Base-by-base conservation (phyloP, 1,140 invertebrate species). In the Lepidotrigona ventralis region DNA sequence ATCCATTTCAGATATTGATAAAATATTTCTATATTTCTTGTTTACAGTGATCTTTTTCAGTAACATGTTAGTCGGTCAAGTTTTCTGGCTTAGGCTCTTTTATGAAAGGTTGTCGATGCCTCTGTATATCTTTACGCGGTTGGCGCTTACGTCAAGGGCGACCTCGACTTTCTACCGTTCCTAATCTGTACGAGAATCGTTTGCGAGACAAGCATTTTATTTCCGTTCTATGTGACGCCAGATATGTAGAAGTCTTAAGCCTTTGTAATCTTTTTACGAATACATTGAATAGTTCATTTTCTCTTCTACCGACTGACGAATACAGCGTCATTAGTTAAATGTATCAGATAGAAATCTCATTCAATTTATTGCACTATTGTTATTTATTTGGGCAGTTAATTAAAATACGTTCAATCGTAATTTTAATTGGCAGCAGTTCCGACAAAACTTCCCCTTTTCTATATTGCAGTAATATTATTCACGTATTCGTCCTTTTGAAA, bases 81-180 rank as follows among this genome's bases (percentile, higher is more conserved):
- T 79, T 72, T 63, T 11, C 33, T 21, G 19, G 69, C 77, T 80
- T 73, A 84, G 86, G 71, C 78, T 81, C 68, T 51, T 74, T 83
- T 81, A 80, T 79, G 75, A 85, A 71, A 81, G 78, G 9, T 23
- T 74, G 64, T 81, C 68, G 19, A 56, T 87, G 72, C 80, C 54
- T 78, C 46, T 85, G 70, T 73, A 74, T 84, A 85, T 85, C 78
- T 73, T 82, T 78, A 80, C 83, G 82, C 75, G 85, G 79, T 87
- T 84, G 83, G 72, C 83, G 86, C 80, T 88, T 90, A 86, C 90
- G 90, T 92, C 90, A 92, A 81, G 85, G 66, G 75, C 85, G 89
- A 89, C 90, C 91, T 91, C 87, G 90, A 90, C 86, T 91, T 84
- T 88, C 86, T 89, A 82, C 80, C 79, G 81, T 75, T 63, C 88